Evolutionary conservation across 2,113 vertebrate genomes (phyloP).

Genomic region (Turnix velox): DNA sequence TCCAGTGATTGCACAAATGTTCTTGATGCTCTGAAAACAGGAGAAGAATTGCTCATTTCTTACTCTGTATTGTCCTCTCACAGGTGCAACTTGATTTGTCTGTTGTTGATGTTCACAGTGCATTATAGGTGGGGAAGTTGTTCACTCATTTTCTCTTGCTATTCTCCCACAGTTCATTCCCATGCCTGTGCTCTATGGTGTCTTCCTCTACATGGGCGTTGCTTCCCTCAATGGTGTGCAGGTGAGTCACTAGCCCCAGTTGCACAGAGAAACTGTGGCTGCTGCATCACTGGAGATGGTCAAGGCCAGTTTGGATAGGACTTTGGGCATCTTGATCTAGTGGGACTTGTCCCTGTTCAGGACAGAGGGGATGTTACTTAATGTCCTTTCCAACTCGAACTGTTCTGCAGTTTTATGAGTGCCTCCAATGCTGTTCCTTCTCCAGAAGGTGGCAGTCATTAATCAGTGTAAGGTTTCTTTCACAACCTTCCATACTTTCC

Average conservation of each 20-base stretch:
- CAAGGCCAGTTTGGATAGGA: background rate
- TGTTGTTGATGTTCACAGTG: fast-evolving
- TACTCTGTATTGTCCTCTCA: fast-evolving
- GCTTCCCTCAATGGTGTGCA: conserved; percentile 82
- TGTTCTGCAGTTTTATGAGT: conserved; percentile 15
- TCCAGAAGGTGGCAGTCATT: background rate
- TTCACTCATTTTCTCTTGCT: background rate
- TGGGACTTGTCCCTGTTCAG: background rate
- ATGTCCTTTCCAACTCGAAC: background rate
- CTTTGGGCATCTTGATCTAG: background rate
- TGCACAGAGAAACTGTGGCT: background rate
- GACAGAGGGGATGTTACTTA: background rate
- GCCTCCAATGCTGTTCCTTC: background rate
- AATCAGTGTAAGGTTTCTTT: background rate
- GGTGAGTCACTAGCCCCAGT: conserved; percentile 52
- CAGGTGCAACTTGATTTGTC: background rate
- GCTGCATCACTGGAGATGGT: background rate
- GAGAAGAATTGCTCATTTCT: background rate
- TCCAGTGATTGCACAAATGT: background rate
- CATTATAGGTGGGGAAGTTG: fast-evolving
- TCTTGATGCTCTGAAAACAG: fast-evolving
- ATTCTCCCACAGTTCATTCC: conserved; percentile 75
- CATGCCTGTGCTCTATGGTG: conserved; percentile 83
- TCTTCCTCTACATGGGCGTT: conserved; percentile 85
- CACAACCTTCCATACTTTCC: background rate